Base-by-base conservation (phyloP, 92 coral and sea anemone genomes). In the Palythoa caribaeorum region DNA sequence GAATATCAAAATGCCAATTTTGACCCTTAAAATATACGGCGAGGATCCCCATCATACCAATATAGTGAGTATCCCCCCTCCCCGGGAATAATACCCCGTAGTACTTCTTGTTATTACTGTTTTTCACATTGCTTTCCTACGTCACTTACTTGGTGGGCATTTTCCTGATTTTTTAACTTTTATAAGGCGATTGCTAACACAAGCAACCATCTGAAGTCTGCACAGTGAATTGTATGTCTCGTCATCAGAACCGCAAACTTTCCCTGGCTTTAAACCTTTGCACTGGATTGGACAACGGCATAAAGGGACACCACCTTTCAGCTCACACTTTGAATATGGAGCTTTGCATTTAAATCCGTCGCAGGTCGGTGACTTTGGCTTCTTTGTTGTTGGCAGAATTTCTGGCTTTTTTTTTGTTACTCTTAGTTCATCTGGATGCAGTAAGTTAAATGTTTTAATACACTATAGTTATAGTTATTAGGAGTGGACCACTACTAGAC, bases 241-340 rank as follows among this genome's bases (percentile, higher is more conserved):
- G 13, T 74, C 85, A 12, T 80, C 74, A 38, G 85, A 40, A 10
- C 85, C 85, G 3, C 85, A 80, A 48, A 80, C 85, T 9, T n/a
- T 63, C 1, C 85, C 85, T 17, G n/a, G n/a, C 11, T 48, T 57
- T 38, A 62, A 68, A 1, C 20, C 59, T 40, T 63, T n/a, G 57
- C 85, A 80, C 8, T 44, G 2, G 14, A 63, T 6, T 21, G 85
- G 85, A 17, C 85, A 80, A 3, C 38, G 38, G 28, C 85, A 80
- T 44, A 12, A 62, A 6, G 85, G 85, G 2, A 1, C 16, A 20
- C 57, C 5, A 44, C 55, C 71, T 5, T 38, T 60, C 59, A 80
- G 40, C 59, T 80, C 17, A n/a, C 85, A 80, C 74, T 2, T 19
- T 20, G 85, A 40, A 15, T 57, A 80, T 9, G 85, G 85, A n/a